These are phyloP conservation scores for Cettia cetti DNA, from an alignment of 2,113 vertebrate species.

Conservation along the genomic window DNA sequence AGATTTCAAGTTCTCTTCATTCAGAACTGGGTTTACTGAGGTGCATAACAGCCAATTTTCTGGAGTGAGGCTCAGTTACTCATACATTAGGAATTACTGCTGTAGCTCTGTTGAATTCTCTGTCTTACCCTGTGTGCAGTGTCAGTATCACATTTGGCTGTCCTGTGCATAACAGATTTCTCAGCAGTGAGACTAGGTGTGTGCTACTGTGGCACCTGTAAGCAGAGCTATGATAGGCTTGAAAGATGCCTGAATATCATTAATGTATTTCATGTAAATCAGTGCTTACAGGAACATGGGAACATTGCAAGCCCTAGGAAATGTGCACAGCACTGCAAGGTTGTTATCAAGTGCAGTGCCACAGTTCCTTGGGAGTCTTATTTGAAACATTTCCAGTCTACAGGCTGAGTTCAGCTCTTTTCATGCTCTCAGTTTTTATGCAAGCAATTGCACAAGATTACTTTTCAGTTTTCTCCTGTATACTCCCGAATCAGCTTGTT, in stretches of 20 bases:
- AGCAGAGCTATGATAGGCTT: neutral
- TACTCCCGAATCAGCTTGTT: neutral
- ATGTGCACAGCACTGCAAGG: neutral
- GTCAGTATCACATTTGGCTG: neutral
- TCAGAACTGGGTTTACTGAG: neutral
- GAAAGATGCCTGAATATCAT: neutral
- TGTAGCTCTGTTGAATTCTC: neutral
- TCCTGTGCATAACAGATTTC: neutral
- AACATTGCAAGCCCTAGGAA: neutral
- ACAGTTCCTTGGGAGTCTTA: neutral
- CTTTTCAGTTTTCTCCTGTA: neutral
- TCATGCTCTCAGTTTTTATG: neutral
- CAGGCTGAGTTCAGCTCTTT: neutral
- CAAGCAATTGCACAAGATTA: neutral
- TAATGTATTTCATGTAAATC: neutral
- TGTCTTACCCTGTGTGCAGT: neutral
- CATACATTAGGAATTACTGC: neutral
- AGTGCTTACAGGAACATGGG: neutral
- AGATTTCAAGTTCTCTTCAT: neutral
- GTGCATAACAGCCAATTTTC: neutral
- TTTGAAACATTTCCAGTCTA: neutral
- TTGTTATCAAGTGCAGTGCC: neutral
- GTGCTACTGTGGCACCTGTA: neutral
- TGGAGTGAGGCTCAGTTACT: neutral
- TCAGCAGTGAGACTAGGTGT: neutral